Evolutionary conservation across 1,140 invertebrate species (phyloP), one percentile per base, ranked within the genome.

Genomic region (Cyclina sinensis): DNA sequence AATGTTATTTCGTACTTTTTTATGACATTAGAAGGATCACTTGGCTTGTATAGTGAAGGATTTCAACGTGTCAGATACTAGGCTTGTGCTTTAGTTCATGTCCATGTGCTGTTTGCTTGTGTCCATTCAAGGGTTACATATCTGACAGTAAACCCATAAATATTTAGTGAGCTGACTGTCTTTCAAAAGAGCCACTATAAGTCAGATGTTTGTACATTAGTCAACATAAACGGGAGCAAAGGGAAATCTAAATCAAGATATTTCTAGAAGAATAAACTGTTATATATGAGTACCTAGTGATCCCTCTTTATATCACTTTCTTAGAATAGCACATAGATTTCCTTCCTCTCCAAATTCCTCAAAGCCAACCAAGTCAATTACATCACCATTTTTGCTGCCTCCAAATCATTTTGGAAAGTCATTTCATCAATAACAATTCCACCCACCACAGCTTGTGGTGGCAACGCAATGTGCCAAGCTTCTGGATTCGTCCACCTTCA

Each of bases 171-270:
- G 2, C 78, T 30, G 9, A 89, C 65, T 24, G 48, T 14, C 76
- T 86, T 78, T 85, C 79, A 91, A 48, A 87, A 74, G 16, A 80
- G 12, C 24, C 51, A 37, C 74, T 89, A 86, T n/a, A 89, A 18
- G 18, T 92, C 65, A 35, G 87, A 62, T 18, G 84, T 80, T 27
- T 81, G 65, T 11, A 84, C 54, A 43, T 86, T 57, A 54, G 16
- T 32, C 18, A 59, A 73, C 24, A 84, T 48, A 37, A 87, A 90
- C n/a, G 65, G 89, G 85, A 27, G 90, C 84, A 88, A 90, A 88
- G 24, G 88, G 88, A 59, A 88, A 90, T 57, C 70, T 18, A 76
- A 91, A 90, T 16, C 89, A 89, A 76, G 76, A 82, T 3, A 86
- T 18, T 27, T 82, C 82, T 43, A 86, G 16, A 46, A 91, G 90